Percentiles rank a stretch among this genome's conserved stretches.
phyloP scores from a whole-genome alignment of 2,797 vertebrate species.

The Labeo calbasu region DNA sequence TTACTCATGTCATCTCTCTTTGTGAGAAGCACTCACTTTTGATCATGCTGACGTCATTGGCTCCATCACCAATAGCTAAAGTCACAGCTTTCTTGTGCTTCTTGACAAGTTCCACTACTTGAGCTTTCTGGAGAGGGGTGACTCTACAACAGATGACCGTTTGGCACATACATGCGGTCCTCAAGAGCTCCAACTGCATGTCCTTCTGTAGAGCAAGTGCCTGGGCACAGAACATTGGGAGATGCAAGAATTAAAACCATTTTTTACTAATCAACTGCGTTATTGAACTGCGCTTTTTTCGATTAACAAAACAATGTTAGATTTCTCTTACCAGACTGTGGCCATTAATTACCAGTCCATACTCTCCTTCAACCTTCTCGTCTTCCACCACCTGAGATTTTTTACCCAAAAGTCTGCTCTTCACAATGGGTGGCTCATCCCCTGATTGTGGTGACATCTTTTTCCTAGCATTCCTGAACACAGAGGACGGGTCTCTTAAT shows the following conservation, averaged over 20 bases:
- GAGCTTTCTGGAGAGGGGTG: conserved; percentile 94
- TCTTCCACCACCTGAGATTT: conserved; percentile 75
- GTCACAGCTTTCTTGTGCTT: conserved; percentile 90
- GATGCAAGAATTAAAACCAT: not conserved
- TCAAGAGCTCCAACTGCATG: conserved; percentile 85
- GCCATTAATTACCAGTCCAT: conserved; percentile 89
- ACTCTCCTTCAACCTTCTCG: conserved; percentile 80
- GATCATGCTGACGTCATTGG: conserved; percentile 97
- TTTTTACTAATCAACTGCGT: not conserved
- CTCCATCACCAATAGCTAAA: conserved; percentile 90
- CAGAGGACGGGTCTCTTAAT: not conserved
- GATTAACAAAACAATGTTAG: not conserved
- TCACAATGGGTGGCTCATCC: conserved; percentile 70
- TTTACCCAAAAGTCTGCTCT: conserved; percentile 68
- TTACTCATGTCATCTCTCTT: not conserved
- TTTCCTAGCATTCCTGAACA: conserved; percentile 80
- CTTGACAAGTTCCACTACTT: conserved; percentile 93
- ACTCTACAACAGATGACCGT: conserved; percentile 93
- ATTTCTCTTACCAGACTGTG: conserved; percentile 87
- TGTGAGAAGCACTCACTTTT: conserved; percentile 77
- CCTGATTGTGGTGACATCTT: conserved; percentile 82
- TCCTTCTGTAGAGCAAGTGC: conserved; percentile 84
- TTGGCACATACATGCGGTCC: conserved; percentile 89
- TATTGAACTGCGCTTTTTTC: too few relatives aligned
- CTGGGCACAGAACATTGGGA: conserved; percentile 68